Evolutionary conservation across 2,797 vertebrate species (phyloP).

Genomic region (Pangasius djambal): DNA sequence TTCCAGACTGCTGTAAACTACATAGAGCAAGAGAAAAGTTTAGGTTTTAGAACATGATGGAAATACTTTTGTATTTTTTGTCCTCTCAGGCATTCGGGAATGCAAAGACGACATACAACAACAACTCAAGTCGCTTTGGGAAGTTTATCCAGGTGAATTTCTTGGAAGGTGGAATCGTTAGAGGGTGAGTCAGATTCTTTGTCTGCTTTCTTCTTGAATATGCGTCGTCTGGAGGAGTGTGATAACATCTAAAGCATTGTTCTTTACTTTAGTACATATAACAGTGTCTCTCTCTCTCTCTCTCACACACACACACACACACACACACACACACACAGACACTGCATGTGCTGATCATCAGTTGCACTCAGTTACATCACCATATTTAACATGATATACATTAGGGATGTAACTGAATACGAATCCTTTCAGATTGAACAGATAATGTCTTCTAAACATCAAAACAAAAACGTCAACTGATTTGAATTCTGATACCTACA

Average conservation of each 20-base stretch:
- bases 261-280: not conserved
- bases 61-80: not conserved
- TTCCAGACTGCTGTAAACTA: too few species aligned
- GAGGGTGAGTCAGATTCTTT: constrained; percentile 81
- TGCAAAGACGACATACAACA: constrained; percentile 90
- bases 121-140: constrained; percentile 96
- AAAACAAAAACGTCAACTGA: too few species aligned
- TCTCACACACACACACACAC: not conserved
- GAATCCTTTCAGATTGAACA: not conserved
- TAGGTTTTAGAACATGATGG: not conserved
- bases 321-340: not conserved
- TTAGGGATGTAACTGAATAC: not conserved
- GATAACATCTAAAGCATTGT: not conserved
- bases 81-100: constrained; percentile 92
- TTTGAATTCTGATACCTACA: too few species aligned
- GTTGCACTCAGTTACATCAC: not conserved
- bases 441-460: not conserved
- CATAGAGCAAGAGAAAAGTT: not conserved
- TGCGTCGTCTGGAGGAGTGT: not conserved
- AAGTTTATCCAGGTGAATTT: constrained; percentile 98
- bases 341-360: not conserved
- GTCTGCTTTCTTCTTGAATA: not conserved
- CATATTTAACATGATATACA: too few species aligned
- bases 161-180: constrained; percentile 89
- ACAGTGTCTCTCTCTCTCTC: too few species aligned